Percentiles rank a stretch among this genome's conserved stretches.
phyloP scores from a whole-genome alignment of 2,113 vertebrate species.

The Oxyruncus cristatus region DNA sequence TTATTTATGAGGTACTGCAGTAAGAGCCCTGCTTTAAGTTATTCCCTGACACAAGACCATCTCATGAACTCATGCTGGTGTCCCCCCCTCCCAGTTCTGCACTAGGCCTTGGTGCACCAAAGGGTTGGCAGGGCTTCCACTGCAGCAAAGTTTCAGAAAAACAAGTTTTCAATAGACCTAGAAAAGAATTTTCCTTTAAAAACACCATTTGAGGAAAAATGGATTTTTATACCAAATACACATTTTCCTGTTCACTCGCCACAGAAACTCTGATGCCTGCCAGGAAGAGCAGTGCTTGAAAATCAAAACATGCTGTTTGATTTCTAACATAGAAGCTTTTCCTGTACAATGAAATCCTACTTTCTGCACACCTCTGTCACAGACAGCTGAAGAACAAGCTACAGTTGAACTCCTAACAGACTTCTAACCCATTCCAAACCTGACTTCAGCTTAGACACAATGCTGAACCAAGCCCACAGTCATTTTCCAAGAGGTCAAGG shows the following conservation, averaged over 20 bases:
- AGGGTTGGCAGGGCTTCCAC: not conserved
- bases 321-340: not conserved
- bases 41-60: not conserved
- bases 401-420: not conserved
- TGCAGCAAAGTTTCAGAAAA: not conserved
- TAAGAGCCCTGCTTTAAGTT: not conserved
- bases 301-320: not conserved
- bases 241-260: fast-evolving
- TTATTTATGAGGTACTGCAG: not conserved
- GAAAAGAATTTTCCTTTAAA: not conserved
- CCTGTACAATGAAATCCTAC: not conserved
- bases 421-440: not conserved
- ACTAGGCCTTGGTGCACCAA: fast-evolving
- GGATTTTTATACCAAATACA: not conserved
- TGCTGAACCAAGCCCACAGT: not conserved
- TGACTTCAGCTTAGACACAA: not conserved
- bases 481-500: not conserved
- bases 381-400: not conserved
- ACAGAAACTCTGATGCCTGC: not conserved
- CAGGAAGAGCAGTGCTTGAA: not conserved
- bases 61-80: fast-evolving
- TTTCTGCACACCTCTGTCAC: not conserved
- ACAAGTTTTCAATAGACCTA: not conserved
- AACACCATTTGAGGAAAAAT: not conserved
- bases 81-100: not conserved